Conservation (phyloP, 1,140 invertebrate genomes). For the Aphidius gifuensis region DNA sequence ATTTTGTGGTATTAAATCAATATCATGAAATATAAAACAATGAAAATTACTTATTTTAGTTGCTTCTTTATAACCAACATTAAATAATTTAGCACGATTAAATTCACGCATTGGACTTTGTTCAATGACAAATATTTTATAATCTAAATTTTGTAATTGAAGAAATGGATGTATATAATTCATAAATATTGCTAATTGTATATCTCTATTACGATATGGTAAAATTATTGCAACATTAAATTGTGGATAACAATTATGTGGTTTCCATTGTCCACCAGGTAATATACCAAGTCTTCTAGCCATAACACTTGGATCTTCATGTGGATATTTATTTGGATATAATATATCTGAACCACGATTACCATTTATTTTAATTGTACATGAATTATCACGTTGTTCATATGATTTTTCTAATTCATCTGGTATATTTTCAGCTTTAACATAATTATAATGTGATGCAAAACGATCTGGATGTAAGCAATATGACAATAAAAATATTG, state of each 20-base stretch:
- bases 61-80: constrained; percentile 83
- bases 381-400: constrained; percentile 43
- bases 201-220: constrained; percentile 80
- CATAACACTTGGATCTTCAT: constrained; percentile 38
- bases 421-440: constrained; percentile 46
- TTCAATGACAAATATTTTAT: constrained; percentile 87
- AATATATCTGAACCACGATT: constrained; percentile 33
- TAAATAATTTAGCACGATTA: constrained; percentile 91
- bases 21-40: constrained; percentile 93
- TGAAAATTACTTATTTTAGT: constrained; percentile 67
- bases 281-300: constrained; percentile 43
- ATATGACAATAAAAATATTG: constrained; percentile 40
- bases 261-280: constrained; percentile 69
- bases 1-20: constrained; percentile 89
- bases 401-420: constrained; percentile 48
- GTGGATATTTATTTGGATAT: constrained; percentile 46
- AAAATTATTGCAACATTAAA: constrained; percentile 84
- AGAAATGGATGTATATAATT: constrained; percentile 89
- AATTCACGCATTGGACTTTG: constrained; percentile 77
- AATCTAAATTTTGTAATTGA: constrained; percentile 80
- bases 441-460: constrained; percentile 49
- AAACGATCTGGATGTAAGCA: constrained; percentile 50
- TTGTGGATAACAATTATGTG: constrained; percentile 68
- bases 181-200: constrained; percentile 77
- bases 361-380: constrained; percentile 30